phyloP scores from a whole-genome alignment of 2,113 vertebrate genomes.

The Oreochromis spilurus region DNA sequence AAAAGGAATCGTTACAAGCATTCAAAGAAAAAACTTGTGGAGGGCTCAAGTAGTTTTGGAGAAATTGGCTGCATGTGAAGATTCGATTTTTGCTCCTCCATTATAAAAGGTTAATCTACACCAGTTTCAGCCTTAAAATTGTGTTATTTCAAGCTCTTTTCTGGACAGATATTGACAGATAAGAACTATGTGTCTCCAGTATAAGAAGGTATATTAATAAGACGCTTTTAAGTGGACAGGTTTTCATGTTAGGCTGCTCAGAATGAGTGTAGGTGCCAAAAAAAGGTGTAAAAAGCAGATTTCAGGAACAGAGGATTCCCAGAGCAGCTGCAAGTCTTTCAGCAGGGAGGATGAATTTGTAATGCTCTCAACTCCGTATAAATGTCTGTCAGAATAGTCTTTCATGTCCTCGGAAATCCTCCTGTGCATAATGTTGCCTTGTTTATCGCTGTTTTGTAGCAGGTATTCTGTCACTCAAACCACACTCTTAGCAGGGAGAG shows the following conservation, averaged over 20 bases:
- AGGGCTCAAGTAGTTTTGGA: neutral
- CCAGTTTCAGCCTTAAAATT: neutral
- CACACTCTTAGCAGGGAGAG: neutral
- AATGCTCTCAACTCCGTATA: neutral
- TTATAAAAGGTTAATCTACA: neutral
- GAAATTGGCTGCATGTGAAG: neutral
- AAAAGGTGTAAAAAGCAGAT: neutral
- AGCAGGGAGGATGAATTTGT: slow-evolving; percentile 7
- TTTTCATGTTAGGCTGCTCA: neutral
- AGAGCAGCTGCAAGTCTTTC: neutral
- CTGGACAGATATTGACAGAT: neutral
- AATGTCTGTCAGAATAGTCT: slow-evolving; percentile 10
- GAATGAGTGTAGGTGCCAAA: neutral
- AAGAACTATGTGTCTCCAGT: neutral
- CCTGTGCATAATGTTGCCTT: neutral
- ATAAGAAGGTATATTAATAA: neutral
- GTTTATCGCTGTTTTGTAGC: slow-evolving; percentile 4
- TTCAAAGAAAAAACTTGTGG: neutral
- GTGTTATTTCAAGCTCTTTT: neutral
- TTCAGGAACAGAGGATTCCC: neutral
- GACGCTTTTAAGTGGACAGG: neutral
- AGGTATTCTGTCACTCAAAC: slow-evolving; percentile 5
- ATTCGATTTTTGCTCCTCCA: neutral
- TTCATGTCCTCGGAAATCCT: neutral
- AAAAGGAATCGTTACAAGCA: fast-evolving